Conservation (phyloP, 2,888 invertebrate genomes). For the Ennomos fuscantarius region DNA sequence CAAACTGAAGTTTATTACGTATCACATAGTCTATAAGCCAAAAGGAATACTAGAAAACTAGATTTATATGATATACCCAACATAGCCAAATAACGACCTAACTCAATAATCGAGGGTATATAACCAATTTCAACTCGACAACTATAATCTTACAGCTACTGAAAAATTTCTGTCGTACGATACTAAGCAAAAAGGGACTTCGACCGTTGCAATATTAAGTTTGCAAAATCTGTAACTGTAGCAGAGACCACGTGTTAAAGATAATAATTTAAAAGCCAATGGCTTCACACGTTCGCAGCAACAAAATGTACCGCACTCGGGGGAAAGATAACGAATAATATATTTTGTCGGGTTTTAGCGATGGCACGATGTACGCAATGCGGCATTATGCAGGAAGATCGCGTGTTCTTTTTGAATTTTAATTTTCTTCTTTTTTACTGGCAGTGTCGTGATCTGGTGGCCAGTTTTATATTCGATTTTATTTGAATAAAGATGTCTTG, state of each 20-base stretch:
- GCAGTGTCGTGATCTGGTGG: constrained; percentile 2
- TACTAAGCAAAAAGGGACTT: constrained; percentile 9
- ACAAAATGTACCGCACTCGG: constrained; percentile 58
- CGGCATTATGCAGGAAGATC: constrained; percentile 57
- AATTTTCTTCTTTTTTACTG: constrained; percentile 25
- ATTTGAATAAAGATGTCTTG: constrained; percentile 11
- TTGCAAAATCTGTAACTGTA: constrained; percentile 19
- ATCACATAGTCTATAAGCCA: too few species aligned
- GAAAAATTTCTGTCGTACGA: not conserved
- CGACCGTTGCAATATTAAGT: constrained; percentile 14
- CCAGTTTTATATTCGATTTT: constrained; percentile 18
- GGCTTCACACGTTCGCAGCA: constrained; percentile 50
- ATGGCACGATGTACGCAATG: constrained; percentile 64
- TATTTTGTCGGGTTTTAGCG: constrained; percentile 71
- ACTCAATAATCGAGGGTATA: constrained; percentile 31
- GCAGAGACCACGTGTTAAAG: constrained; percentile 31
- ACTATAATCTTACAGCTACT: constrained; percentile 20
- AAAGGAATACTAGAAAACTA: not conserved
- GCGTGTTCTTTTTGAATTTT: constrained; percentile 32
- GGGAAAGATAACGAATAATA: constrained; percentile 77
- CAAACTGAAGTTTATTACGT: too few species aligned
- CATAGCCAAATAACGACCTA: constrained; percentile 17
- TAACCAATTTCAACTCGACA: constrained; percentile 25
- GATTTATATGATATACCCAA: not conserved
- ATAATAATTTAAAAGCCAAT: constrained; percentile 63